phyloP scores from a whole-genome alignment of 2,113 vertebrate species.

The Porphyrio hochstetteri region DNA sequence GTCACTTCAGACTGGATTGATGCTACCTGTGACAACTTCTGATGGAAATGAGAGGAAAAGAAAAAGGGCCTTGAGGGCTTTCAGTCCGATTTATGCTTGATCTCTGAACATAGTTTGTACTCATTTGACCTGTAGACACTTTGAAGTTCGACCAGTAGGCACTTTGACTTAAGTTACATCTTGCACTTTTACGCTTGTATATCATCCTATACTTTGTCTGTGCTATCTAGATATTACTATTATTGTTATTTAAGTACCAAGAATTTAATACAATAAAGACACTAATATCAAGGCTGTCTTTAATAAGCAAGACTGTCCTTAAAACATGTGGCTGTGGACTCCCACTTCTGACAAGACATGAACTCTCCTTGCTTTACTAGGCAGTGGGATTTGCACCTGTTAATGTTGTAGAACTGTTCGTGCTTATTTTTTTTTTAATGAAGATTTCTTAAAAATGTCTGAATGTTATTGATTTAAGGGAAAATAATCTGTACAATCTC shows the following conservation, averaged over 20 bases:
- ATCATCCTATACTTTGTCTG: not conserved
- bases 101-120: not conserved
- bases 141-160: not conserved
- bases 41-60: conserved; percentile 8
- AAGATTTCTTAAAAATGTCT: not conserved
- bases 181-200: conserved; percentile 28
- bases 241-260: conserved; percentile 16
- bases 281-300: not conserved
- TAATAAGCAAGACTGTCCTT: not conserved
- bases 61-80: not conserved
- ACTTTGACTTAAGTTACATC: conserved; percentile 21
- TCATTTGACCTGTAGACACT: not conserved
- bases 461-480: not conserved
- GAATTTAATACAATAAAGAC: not conserved
- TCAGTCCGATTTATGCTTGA: not conserved
- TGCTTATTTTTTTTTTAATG: not conserved
- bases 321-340: not conserved
- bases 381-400: not conserved
- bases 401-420: not conserved
- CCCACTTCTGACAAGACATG: not conserved
- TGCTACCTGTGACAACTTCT: not conserved
- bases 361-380: not conserved
- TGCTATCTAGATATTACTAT: not conserved
- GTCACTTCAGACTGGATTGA: not conserved
- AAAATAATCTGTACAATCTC: not conserved